Percentiles rank a stretch among this genome's conserved stretches.
Conservation (phyloP, 2,797 vertebrate species). For the Pyrrhura leucotis region DNA sequence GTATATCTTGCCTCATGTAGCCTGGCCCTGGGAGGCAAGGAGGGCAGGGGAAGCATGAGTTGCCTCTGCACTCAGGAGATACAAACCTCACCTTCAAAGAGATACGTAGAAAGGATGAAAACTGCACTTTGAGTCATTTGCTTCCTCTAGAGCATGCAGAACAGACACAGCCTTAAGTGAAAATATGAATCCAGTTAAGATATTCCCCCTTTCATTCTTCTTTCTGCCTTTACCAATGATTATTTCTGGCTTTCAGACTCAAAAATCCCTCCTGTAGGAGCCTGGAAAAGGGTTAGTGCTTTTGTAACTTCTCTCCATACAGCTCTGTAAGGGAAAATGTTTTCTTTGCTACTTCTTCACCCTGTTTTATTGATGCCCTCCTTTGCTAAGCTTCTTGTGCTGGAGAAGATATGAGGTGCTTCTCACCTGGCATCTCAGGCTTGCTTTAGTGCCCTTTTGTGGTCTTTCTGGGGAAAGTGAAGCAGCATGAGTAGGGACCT, state of each 20-base stretch:
- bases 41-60: not conserved
- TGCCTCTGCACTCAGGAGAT: not conserved
- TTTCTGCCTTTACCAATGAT: not conserved
- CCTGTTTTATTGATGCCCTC: not conserved
- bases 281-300: not conserved
- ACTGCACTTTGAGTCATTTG: not conserved
- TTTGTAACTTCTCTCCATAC: not conserved
- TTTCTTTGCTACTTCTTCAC: not conserved
- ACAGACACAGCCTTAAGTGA: not conserved
- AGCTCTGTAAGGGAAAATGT: not conserved
- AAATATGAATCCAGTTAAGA: not conserved
- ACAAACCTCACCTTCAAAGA: not conserved
- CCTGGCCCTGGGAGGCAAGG: not conserved
- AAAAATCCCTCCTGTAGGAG: not conserved
- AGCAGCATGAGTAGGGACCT: not conserved
- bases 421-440: not conserved
- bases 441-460: not conserved
- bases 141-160: not conserved
- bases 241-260: not conserved
- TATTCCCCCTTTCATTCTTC: not conserved
- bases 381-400: not conserved
- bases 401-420: not conserved
- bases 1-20: accelerated
- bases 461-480: not conserved
- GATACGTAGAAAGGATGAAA: not conserved